phyloP scores from a whole-genome alignment of 1,140 invertebrate genomes.

The Lasioglossum albipes region DNA sequence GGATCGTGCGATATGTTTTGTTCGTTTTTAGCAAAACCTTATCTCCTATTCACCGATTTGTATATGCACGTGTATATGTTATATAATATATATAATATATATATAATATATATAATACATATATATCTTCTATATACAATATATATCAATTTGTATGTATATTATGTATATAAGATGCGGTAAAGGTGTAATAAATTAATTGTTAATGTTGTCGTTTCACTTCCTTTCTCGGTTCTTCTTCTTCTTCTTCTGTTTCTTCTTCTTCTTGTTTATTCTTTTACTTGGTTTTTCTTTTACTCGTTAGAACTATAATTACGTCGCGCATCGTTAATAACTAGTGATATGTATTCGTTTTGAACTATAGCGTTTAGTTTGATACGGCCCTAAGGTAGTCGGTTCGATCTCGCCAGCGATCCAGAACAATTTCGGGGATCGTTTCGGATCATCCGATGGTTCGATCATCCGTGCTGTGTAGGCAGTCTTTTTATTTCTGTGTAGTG shows the following conservation, averaged over 20 bases:
- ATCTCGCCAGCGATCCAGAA: conserved; percentile 24
- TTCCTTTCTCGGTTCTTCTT: background rate
- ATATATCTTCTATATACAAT: conserved; percentile 53
- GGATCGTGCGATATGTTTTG: conserved; percentile 15
- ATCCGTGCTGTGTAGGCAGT: conserved; percentile 11
- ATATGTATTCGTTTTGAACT: conserved; percentile 72
- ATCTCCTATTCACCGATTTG: conserved; percentile 44
- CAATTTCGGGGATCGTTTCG: conserved; percentile 9
- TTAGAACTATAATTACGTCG: conserved; percentile 48
- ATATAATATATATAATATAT: conserved; percentile 30
- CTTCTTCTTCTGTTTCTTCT: background rate
- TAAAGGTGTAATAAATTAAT: conserved; percentile 71
- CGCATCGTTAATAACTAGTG: conserved; percentile 60
- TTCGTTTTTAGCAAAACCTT: conserved; percentile 56
- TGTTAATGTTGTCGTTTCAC: conserved; percentile 51
- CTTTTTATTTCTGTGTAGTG: conserved; percentile 28
- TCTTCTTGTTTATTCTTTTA: background rate
- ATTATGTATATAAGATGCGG: conserved; percentile 67
- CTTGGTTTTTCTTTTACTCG: conserved; percentile 18
- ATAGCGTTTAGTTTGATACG: conserved; percentile 67
- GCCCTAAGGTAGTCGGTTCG: conserved; percentile 45
- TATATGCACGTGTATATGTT: conserved; percentile 45
- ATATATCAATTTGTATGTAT: conserved; percentile 56
- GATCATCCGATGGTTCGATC: conserved; percentile 2
- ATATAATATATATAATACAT: conserved; percentile 36